phyloP scores from a whole-genome alignment of 2,113 vertebrate genomes.

The Abramis brama region DNA sequence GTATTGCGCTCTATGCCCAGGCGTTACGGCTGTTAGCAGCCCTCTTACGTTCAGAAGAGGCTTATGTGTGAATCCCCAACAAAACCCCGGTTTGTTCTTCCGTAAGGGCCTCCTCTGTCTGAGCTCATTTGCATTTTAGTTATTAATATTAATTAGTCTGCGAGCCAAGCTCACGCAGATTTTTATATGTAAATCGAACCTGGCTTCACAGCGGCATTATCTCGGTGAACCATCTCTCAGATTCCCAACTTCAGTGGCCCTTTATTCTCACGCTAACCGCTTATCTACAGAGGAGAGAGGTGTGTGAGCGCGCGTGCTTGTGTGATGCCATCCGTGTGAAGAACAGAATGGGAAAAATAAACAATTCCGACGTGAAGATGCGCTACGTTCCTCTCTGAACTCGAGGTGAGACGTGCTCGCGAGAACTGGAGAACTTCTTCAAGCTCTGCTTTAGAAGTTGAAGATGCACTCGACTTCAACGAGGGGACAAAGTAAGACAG shows the following conservation, averaged over 20 bases:
- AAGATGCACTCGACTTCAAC: conserved; percentile 10
- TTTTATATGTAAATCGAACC: conserved; percentile 75
- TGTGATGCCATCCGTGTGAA: conserved; percentile 3
- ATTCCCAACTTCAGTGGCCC: conserved; percentile 72
- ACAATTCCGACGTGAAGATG: not conserved
- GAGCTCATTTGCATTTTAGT: conserved; percentile 77
- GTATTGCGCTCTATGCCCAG: conserved; percentile 91
- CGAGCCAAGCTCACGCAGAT: conserved; percentile 69
- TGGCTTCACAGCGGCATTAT: conserved; percentile 74
- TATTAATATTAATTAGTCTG: conserved; percentile 88
- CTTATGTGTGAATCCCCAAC: conserved; percentile 86
- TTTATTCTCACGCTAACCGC: conserved; percentile 49
- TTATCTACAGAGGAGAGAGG: conserved; percentile 56
- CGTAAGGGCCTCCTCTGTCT: conserved; percentile 61
- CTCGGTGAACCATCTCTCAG: conserved; percentile 66
- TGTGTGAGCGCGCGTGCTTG: not conserved
- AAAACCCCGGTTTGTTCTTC: conserved; percentile 82
- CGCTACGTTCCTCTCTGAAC: not conserved
- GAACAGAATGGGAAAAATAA: conserved; percentile 25
- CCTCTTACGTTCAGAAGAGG: conserved; percentile 95
- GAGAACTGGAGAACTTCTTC: conserved; percentile 4
- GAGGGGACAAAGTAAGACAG: not conserved
- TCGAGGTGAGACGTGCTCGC: not conserved
- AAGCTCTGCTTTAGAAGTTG: conserved; percentile 27
- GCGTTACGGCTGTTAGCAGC: conserved; percentile 92